Conservation (phyloP, 2,888 invertebrate species). For the Drosophila nr. perissopoda region DNA sequence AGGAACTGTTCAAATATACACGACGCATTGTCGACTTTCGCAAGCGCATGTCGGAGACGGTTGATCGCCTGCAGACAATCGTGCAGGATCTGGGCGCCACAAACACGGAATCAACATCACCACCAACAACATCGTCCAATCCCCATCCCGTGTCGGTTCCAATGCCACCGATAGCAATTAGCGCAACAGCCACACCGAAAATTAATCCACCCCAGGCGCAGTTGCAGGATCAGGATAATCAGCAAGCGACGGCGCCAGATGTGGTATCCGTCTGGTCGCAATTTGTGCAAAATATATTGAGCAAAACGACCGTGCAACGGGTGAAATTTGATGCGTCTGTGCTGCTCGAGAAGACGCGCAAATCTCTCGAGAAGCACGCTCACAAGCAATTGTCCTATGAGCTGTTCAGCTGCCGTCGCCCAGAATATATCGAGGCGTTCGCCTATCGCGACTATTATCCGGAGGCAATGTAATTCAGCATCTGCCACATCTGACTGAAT, state of each 20-base stretch:
- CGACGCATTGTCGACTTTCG: slow-evolving; percentile 76
- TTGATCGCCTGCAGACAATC: slow-evolving; percentile 78
- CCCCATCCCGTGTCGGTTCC: slow-evolving; percentile 9
- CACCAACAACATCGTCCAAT: background rate
- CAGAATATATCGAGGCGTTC: slow-evolving; percentile 85
- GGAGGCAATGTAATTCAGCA: slow-evolving; percentile 52
- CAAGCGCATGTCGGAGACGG: slow-evolving; percentile 79
- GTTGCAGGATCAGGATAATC: slow-evolving; percentile 11
- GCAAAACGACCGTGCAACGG: slow-evolving; percentile 85
- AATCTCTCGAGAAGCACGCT: slow-evolving; percentile 87
- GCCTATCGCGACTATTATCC: slow-evolving; percentile 83
- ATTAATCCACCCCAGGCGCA: background rate
- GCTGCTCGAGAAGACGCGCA: slow-evolving; percentile 89
- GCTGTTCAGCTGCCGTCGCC: slow-evolving; percentile 91
- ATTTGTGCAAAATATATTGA: slow-evolving; percentile 87
- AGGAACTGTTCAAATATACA: slow-evolving; percentile 73
- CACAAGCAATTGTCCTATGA: slow-evolving; percentile 88
- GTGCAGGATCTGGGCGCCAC: slow-evolving; percentile 59
- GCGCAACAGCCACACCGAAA: background rate
- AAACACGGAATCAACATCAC: slow-evolving; percentile 6
- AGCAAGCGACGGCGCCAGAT: slow-evolving; percentile 8
- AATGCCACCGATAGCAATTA: background rate
- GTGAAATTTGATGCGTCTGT: slow-evolving; percentile 89
- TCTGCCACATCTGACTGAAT: slow-evolving; percentile 58
- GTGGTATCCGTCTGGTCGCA: slow-evolving; percentile 86